Evolutionary conservation across 2,113 vertebrate genomes (phyloP), one percentile per base, ranked within the genome.

Genomic region (Carassius carassius): DNA sequence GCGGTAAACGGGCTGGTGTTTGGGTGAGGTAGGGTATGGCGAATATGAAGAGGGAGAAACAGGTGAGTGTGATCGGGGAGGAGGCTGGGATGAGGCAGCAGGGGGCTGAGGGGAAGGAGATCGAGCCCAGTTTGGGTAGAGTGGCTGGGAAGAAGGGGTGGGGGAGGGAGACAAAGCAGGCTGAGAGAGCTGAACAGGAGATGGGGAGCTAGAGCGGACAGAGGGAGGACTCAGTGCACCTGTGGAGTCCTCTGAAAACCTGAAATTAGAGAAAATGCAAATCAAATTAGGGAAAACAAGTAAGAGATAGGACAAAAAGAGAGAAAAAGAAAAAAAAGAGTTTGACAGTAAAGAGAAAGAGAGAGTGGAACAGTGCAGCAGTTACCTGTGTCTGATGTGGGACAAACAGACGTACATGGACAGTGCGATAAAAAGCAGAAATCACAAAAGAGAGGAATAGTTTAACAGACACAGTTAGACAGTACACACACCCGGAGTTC

Each of bases 211-310:
- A 83, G 88, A 96, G 89, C 94, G 95, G 82, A 86, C 95, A 19
- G 86, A 95, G 78, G 96, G 95, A 10, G 94, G 94, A 86, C 96
- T 96, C 87, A 97, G 89, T 5, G 95, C 94, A 13, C 95, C 92
- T 77, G 95, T 92, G 0, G 95, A 94, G 86, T 97, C 96, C 51
- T 97, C 96, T 0, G 96, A 95, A 86, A 97, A 95, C 92, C 97
- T 98, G 87, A 69, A 63, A 17, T 60, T 1, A 44, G 32, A 49
- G 17, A 76, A 62, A 51, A 84, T 69, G n/a, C 16, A 67, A 63
- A 32, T 16, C 6, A 76, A 19, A 85, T 84, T 54, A 84, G 84
- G 84, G 81, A 17, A 14, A 87, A 19, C 37, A 5, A 67, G 29
- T 41, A 70, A 87, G 13, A 14, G 54, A 86, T 54, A 86, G 75